Evolutionary conservation across 1,140 invertebrate species (phyloP).

Genomic region (Drosophila asahinai): DNA sequence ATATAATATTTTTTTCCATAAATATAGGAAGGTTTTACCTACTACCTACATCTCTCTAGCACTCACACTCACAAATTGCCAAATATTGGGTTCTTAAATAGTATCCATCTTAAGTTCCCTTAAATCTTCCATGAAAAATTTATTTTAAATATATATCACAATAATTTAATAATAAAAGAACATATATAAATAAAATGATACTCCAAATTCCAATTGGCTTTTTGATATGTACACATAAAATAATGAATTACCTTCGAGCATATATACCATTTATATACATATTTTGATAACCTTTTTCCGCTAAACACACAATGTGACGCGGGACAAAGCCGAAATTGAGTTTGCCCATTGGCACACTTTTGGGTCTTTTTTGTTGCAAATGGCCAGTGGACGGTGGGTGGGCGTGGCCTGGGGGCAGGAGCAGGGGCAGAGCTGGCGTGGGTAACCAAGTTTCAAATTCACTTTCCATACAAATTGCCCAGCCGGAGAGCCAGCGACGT

Average conservation of each 20-base stretch:
- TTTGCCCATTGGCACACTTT: conserved; percentile 69
- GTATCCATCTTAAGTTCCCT: no score
- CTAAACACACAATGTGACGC: conserved; percentile 5
- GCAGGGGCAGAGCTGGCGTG: conserved; percentile 8
- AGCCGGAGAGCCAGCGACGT: conserved; percentile 61
- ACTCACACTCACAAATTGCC: no score
- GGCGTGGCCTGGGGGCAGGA: neutral
- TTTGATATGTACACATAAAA: neutral
- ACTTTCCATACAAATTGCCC: conserved; percentile 82
- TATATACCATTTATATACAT: neutral
- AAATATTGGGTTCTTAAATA: no score
- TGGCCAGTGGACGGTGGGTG: conserved; percentile 9
- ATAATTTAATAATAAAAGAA: no score
- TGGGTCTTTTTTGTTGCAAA: conserved; percentile 14
- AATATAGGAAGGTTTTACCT: no score
- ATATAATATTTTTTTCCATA: no score
- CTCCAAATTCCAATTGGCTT: no score
- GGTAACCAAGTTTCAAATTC: conserved; percentile 73
- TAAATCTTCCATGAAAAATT: no score
- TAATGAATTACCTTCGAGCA: neutral
- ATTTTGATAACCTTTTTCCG: conserved; percentile 7
- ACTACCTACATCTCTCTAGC: no score
- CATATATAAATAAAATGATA: no score
- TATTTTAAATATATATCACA: no score
- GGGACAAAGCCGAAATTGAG: conserved; percentile 36